Conservation (phyloP, 2,888 invertebrate genomes). For the Sarcophaga carnaria region DNA sequence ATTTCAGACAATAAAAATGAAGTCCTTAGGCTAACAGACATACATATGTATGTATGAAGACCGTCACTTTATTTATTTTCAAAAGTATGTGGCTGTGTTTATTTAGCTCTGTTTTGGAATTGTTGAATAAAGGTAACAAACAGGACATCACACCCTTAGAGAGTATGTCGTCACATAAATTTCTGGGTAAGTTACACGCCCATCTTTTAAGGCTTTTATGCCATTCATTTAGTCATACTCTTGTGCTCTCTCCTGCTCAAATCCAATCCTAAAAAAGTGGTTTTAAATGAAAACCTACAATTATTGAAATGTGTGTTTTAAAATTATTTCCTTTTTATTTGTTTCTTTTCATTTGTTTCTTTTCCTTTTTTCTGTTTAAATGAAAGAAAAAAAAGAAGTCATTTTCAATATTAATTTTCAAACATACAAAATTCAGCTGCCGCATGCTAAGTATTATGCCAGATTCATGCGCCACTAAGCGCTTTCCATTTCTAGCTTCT, state of each 20-base stretch:
- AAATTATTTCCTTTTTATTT: conserved; percentile 9
- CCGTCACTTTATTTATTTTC: not conserved
- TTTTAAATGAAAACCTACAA: conserved; percentile 75
- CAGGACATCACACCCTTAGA: conserved; percentile 72
- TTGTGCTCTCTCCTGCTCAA: conserved; percentile 11
- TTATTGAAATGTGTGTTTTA: conserved; percentile 78
- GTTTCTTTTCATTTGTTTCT: conserved; percentile 12
- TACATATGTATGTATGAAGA: conserved; percentile 8
- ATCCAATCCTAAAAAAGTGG: conserved; percentile 54
- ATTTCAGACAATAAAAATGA: conserved; percentile 51
- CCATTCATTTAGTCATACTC: conserved; percentile 31
- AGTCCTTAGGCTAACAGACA: conserved; percentile 49
- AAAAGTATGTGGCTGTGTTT: no score
- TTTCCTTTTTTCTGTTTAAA: conserved; percentile 15
- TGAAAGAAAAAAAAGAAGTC: conserved; percentile 36
- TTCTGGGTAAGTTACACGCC: conserved; percentile 68
- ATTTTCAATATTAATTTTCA: conserved; percentile 47
- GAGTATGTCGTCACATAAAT: conserved; percentile 73
- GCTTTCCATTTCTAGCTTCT: no score
- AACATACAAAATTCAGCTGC: conserved; percentile 65
- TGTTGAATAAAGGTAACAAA: not conserved
- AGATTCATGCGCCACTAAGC: conserved; percentile 34
- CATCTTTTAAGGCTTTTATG: conserved; percentile 63
- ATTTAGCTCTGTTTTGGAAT: not conserved
- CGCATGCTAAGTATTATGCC: conserved; percentile 32